phyloP scores from a whole-genome alignment of 30 jellyfish, hydroid and myxozoan species.

The Hydra vulgaris region DNA sequence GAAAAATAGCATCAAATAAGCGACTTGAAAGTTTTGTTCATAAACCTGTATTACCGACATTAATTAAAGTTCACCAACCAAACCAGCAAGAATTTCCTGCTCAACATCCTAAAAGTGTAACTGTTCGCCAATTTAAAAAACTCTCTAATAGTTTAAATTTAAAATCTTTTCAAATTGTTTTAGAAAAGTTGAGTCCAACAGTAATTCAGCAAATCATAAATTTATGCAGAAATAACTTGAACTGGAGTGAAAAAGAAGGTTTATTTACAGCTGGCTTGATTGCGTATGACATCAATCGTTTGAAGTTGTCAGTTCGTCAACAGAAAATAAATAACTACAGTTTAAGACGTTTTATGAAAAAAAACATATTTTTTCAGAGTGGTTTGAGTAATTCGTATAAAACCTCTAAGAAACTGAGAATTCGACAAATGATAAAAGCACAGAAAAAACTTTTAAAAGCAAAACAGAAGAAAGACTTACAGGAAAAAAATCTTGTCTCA shows the following conservation, averaged over 20 bases:
- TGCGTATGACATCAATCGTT: slow-evolving; percentile 11
- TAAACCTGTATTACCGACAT: slow-evolving; percentile 11
- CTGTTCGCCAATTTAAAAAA: slow-evolving; percentile 19
- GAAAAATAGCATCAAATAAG: slow-evolving; percentile 18
- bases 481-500: background rate
- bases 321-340: slow-evolving; percentile 3
- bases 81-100: too few relatives aligned
- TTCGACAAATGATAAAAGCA: slow-evolving; percentile 2
- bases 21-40: slow-evolving; percentile 15
- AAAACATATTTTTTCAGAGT: slow-evolving; percentile 4
- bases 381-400: background rate
- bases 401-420: background rate
- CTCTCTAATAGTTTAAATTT: slow-evolving; percentile 6
- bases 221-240: background rate
- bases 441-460: background rate
- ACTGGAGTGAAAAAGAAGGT: slow-evolving; percentile 8
- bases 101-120: background rate
- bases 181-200: background rate
- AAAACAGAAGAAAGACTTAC: background rate
- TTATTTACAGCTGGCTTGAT: slow-evolving; percentile 12
- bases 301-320: slow-evolving; percentile 9
- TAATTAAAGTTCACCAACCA: background rate
- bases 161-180: background rate
- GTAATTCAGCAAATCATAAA: background rate
- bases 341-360: slow-evolving; percentile 7